phyloP scores from a whole-genome alignment of 2,888 invertebrate genomes.

The Diaperis boleti region DNA sequence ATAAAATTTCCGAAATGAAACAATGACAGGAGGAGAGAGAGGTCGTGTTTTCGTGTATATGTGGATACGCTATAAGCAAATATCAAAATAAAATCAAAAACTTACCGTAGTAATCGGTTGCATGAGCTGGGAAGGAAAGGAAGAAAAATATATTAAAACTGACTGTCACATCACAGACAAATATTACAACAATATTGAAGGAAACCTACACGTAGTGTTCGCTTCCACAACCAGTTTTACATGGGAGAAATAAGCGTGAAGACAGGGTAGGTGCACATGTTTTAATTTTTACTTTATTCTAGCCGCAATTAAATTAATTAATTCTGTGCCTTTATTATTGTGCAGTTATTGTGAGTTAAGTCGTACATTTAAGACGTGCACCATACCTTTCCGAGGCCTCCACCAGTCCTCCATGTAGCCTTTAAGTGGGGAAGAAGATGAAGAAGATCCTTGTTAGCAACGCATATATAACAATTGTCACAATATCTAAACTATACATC shows the following conservation, averaged over 20 bases:
- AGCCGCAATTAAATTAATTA: no score
- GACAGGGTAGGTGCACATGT: conserved; percentile 47
- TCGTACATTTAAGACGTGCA: conserved; percentile 47
- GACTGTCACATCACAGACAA: conserved; percentile 6
- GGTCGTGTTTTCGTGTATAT: conserved; percentile 10
- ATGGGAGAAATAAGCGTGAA: conserved; percentile 32
- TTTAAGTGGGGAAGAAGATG: conserved; percentile 90
- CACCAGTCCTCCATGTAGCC: conserved; percentile 99
- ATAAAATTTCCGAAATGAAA: conserved; percentile 8
- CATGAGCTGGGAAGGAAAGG: conserved; percentile 81
- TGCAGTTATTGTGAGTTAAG: conserved; percentile 37
- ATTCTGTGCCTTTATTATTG: conserved; percentile 16
- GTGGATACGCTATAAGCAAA: conserved; percentile 38
- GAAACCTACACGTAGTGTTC: conserved; percentile 46
- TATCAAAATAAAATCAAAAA: conserved; percentile 77
- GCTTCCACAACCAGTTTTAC: conserved; percentile 30
- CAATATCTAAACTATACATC: conserved; percentile 41
- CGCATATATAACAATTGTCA: conserved; percentile 58
- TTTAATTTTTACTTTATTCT: conserved; percentile 31
- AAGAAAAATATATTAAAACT: conserved; percentile 60
- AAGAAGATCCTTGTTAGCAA: conserved; percentile 75
- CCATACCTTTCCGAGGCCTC: conserved; percentile 93
- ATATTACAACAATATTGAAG: conserved; percentile 37
- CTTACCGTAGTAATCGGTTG: conserved; percentile 99
- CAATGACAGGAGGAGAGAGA: neutral